Evolutionary conservation across 2,888 invertebrate species (phyloP).

Genomic region (Drosophila putrida): DNA sequence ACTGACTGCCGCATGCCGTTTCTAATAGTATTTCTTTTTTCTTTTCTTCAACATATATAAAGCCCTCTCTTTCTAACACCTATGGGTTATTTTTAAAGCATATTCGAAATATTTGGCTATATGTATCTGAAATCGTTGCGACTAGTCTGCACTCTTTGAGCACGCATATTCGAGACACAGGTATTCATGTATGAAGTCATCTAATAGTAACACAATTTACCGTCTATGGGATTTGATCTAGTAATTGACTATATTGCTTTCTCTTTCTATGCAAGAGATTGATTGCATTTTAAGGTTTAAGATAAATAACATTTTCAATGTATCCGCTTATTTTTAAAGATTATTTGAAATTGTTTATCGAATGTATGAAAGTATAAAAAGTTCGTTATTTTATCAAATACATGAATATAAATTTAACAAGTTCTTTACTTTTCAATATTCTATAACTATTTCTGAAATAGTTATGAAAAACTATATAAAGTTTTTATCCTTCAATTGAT

Average conservation of each 20-base stretch:
- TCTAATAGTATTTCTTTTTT: slow-evolving; percentile 37
- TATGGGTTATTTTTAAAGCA: slow-evolving; percentile 77
- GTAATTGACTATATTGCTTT: slow-evolving; percentile 36
- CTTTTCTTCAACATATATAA: background rate
- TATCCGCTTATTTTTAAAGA: too few species aligned
- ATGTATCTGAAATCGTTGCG: slow-evolving; percentile 31
- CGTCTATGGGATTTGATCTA: slow-evolving; percentile 48
- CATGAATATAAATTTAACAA: background rate
- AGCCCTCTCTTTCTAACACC: slow-evolving; percentile 62
- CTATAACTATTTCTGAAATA: background rate
- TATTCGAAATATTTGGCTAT: slow-evolving; percentile 73
- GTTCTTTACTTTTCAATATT: background rate
- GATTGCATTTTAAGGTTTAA: background rate
- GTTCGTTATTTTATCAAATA: too few species aligned
- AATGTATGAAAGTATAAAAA: too few species aligned
- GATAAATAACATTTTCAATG: too few species aligned
- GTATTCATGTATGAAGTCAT: slow-evolving; percentile 73
- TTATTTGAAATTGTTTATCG: background rate
- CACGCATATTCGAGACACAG: slow-evolving; percentile 63
- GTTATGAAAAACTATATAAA: background rate
- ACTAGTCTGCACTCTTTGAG: slow-evolving; percentile 38
- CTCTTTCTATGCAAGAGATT: slow-evolving; percentile 33
- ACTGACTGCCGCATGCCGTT: slow-evolving; percentile 59
- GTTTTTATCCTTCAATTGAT: slow-evolving; percentile 17
- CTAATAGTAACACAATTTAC: slow-evolving; percentile 68